Percentiles rank a stretch among this genome's conserved stretches.
These are phyloP conservation scores for Platysternon megacephalum DNA, from an alignment of 2,113 vertebrate species.

Conservation along the genomic window DNA sequence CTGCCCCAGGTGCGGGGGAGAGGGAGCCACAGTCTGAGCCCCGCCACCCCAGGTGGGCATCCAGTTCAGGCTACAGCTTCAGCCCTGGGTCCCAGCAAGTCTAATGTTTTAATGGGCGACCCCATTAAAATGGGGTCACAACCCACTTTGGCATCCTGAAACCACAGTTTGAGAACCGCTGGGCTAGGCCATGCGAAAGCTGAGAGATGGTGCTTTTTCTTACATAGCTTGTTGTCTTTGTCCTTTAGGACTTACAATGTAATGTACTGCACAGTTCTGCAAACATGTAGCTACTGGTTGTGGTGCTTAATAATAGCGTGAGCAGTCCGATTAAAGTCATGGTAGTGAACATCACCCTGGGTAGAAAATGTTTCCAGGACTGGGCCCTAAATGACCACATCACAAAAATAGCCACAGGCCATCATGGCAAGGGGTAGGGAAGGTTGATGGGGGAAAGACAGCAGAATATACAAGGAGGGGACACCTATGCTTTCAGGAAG, in stretches of 20 bases:
- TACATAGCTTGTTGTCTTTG: neutral
- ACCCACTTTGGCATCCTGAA: too few relatives aligned
- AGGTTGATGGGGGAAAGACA: neutral
- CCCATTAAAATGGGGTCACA: too few relatives aligned
- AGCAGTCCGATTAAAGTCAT: neutral
- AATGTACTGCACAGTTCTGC: neutral
- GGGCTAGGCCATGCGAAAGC: neutral
- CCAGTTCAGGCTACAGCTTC: too few relatives aligned
- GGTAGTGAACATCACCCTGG: neutral
- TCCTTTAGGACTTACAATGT: neutral
- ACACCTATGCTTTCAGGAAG: conserved; percentile 28
- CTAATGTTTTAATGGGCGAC: too few relatives aligned
- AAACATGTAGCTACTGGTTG: fast-evolving
- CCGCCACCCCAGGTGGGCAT: too few relatives aligned
- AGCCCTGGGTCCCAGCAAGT: too few relatives aligned
- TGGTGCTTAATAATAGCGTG: neutral
- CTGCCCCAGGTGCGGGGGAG: too few relatives aligned
- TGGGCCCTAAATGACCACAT: neutral
- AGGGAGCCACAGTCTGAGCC: too few relatives aligned
- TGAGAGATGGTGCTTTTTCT: neutral
- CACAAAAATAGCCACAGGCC: conserved; percentile 1
- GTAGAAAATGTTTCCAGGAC: neutral
- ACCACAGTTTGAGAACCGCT: too few relatives aligned
- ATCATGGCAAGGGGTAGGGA: neutral
- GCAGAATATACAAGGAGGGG: neutral